Evolutionary conservation across 37 sponge, comb jelly and placozoan species (phyloP), one percentile per base, ranked within the genome.

Genomic region (Chondrosia reniformis): DNA sequence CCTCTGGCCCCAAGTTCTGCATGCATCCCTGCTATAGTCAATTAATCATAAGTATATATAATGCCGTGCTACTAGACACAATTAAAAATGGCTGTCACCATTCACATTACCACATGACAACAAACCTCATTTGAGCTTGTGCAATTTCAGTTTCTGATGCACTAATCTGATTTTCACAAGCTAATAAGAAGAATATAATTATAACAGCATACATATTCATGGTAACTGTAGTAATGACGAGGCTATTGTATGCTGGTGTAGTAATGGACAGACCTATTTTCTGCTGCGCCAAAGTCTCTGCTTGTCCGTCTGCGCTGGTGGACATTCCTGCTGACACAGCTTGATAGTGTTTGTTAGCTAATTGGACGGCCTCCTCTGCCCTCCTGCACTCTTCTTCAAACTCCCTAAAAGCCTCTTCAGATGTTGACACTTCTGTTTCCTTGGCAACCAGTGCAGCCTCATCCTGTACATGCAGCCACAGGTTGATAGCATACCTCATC

Each of bases 281-380:
- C 73, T 94, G 95, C 30, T 93, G 83, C 24, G 95, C 93, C 25
- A 94, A 58, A 7, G 89, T 94, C 40, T 91, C 85, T 15, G 76
- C 86, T 63, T 91, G 88, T 25, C 92, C 92, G 45, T 89, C 85
- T 39, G 87, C 87, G 0, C 73, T 62, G 42, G 79, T 82, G 41
- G 91, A 88, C 46, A 93, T 80, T 10, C 97, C 97, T 15, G 88
- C 85, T 46, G 94, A 94, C 8, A 96, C 86, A 24, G 97, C 97
- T 71, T 96, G 94, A 46, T 76, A 96, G 79, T 90, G 91, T 40
- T 85, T 62, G 79, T 91, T 82, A 9, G 92, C 86, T 1, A 36
- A n/a, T 17, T 72, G 28, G 33, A 91, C 45, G 0, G 84, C 84
- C 61, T 84, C 72, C 73, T 85, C 84, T 17, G 88, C 91, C 5